Conservation (phyloP, 2,888 invertebrate genomes). For the Nemurella pictetii region DNA sequence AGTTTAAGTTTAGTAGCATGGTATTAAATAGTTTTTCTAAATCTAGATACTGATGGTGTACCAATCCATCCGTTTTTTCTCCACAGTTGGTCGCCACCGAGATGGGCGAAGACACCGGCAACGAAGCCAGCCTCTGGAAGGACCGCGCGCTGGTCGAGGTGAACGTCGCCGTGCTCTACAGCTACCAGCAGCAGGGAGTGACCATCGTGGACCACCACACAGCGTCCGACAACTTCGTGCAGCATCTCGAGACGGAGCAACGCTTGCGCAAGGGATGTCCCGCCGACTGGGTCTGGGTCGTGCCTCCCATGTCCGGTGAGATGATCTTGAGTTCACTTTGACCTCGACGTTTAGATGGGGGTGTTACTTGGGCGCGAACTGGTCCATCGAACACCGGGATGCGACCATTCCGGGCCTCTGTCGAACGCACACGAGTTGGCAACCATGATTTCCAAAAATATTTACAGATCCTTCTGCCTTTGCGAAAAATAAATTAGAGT, state of each 20-base stretch:
- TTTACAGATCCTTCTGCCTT: too few species aligned
- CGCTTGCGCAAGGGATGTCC: constrained; percentile 82
- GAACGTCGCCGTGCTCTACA: constrained; percentile 88
- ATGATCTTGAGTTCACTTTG: too few species aligned
- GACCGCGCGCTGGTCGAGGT: constrained; percentile 89
- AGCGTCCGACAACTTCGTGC: constrained; percentile 93
- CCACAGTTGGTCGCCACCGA: constrained; percentile 75
- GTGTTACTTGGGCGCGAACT: too few species aligned
- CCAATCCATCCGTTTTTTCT: constrained; percentile 18
- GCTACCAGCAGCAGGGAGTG: constrained; percentile 79
- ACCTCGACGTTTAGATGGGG: too few species aligned
- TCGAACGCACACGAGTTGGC: too few species aligned
- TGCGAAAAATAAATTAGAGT: too few species aligned
- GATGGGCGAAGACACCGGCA: constrained; percentile 87
- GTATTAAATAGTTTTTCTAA: too few species aligned
- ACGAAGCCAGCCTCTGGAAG: constrained; percentile 87
- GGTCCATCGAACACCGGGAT: too few species aligned
- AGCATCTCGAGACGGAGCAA: constrained; percentile 89
- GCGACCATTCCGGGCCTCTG: too few species aligned
- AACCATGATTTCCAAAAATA: too few species aligned
- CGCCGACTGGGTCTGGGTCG: constrained; percentile 82
- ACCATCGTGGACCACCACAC: constrained; percentile 96
- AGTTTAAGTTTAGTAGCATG: too few species aligned
- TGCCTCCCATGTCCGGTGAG: constrained; percentile 53
- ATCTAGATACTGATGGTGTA: too few species aligned